Base-by-base conservation (phyloP, 2,888 invertebrate species). In the Synanthedon vespiformis region DNA sequence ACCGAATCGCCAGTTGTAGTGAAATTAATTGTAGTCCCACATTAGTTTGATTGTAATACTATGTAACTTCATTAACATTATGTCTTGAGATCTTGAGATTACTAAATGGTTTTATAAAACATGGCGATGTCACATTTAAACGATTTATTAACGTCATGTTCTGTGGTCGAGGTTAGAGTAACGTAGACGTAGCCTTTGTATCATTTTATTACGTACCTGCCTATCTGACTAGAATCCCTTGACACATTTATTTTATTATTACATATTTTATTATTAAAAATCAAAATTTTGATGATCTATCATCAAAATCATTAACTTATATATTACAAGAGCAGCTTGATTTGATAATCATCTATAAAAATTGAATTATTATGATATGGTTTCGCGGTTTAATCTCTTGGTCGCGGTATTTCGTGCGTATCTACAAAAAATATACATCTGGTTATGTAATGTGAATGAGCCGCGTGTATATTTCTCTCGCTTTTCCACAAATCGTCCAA, bases 391-490 rank as follows among this genome's bases (percentile, higher is more conserved):
- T 44, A 44, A 6, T 44, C 14, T 13, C 10, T 34, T 10, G 8
- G 34, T 34, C 34, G 34, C 34, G 34, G 34, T 34, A 34, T 34
- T 34, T 34, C 44, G 14, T 44, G 14, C 44, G 14, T 44, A 8
- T 34, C 34, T 34, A 34, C 2, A 34, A 10, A 6, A 34, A 34
- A 48, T 18, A 48, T 48, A 13, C 12, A 48, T 48, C 59, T 65
- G 57, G 63, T 68, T 72, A 70, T 72, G 67, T 71, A 68, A 71
- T 65, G 58, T 57, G 58, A 56, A 58, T 58, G 62, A 65, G 60
- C 65, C 64, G 68, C 64, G 67, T 66, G 64, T 56, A 65, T 66
- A 54, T 41, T 61, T 71, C 75, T 67, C 62, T 84, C 81, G 61
- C 79, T 67, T 70, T 34, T 73, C 63, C 63, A 68, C 70, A 55